Base-by-base conservation (phyloP, 2,797 vertebrate species). In the Enteromius fasciolatus region DNA sequence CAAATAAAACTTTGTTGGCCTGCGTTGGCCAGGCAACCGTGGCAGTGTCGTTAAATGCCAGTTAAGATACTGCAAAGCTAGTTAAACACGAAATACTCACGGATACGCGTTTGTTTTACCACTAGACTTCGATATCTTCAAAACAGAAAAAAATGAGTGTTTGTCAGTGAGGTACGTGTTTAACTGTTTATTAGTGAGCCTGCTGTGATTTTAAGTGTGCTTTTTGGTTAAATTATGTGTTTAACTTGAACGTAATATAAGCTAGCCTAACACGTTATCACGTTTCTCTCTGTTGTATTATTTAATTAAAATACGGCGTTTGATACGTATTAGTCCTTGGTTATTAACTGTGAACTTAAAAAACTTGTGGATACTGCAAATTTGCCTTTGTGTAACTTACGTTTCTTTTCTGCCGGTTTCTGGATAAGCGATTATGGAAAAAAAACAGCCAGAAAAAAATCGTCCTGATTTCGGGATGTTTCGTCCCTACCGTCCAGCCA, bases 11-110 rank as follows among this genome's bases (percentile, higher is more conserved):
- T 41, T 41, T 41, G 39, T 41, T 41, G 39, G 39, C 39, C 39
- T 41, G 9, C 69, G 77, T 73, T 66, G 83, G 89, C 92, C 57
- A 91, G 90, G 83, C 91, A 92, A 94, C 93, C 15, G 90, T 90
- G 88, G 84, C 84, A 44, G 61, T 54, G 88, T 88, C 54, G 25
- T 69, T 64, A 80, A 74, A 36, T 80, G 50, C 59, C 48, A 15
- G 80, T 67, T 72, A 33, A 63, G 39, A 41, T 41, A 88, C 90
- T 83, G 87, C 18, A 39, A 3, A 11, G 15, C 17, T 67, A 64
- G 84, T 81, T 69, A 83, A 59, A 10, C 44, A 46, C 54, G 1
- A 79, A 28, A 17, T 46, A 17, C 2, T n/a, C 2, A 4, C 72
- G 5, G 8, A 33, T 33, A 64, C 52, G 6, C 50, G 52, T 36